A percentile compares a stretch with the other conserved stretches of the same genome.
phyloP scores from a whole-genome alignment of 2,113 vertebrate genomes.

The Xenopus borealis region DNA sequence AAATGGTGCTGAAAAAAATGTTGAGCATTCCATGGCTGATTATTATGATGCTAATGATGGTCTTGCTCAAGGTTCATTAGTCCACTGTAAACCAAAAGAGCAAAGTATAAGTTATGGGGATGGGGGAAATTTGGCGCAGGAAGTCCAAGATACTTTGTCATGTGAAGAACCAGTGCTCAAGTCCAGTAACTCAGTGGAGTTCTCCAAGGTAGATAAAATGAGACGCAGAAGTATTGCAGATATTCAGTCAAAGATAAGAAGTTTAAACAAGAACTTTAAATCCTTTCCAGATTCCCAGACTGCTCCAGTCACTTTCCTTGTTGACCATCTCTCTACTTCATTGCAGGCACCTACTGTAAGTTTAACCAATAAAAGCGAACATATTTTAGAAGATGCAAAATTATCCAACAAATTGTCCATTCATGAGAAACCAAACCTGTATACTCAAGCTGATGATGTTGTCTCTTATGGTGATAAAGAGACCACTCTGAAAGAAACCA shows the following conservation, averaged over 20 bases:
- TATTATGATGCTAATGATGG: too few relatives aligned
- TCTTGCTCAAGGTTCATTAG: too few relatives aligned
- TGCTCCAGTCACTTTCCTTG: conserved; percentile 39
- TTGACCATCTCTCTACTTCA: conserved; percentile 48
- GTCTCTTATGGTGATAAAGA: not conserved
- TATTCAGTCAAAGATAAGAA: conserved; percentile 65
- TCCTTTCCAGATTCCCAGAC: conserved; percentile 43
- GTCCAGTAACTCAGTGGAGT: not conserved
- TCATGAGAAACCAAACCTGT: too few relatives aligned
- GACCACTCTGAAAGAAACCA: conserved; percentile 53
- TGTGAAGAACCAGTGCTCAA: not conserved
- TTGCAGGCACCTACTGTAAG: conserved; percentile 32
- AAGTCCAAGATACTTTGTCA: not conserved
- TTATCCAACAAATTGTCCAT: not conserved
- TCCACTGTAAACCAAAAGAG: not conserved
- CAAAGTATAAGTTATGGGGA: not conserved
- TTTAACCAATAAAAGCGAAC: not conserved
- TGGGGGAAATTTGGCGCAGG: not conserved
- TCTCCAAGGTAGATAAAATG: conserved; percentile 22
- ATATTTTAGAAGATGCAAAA: not conserved
- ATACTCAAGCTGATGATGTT: too few relatives aligned
- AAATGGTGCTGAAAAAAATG: not conserved
- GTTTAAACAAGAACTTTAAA: conserved; percentile 59
- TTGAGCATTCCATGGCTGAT: not conserved
- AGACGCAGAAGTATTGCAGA: conserved; percentile 57